phyloP scores from a whole-genome alignment of 2,888 invertebrate genomes.

The Coleophora flavipennella region DNA sequence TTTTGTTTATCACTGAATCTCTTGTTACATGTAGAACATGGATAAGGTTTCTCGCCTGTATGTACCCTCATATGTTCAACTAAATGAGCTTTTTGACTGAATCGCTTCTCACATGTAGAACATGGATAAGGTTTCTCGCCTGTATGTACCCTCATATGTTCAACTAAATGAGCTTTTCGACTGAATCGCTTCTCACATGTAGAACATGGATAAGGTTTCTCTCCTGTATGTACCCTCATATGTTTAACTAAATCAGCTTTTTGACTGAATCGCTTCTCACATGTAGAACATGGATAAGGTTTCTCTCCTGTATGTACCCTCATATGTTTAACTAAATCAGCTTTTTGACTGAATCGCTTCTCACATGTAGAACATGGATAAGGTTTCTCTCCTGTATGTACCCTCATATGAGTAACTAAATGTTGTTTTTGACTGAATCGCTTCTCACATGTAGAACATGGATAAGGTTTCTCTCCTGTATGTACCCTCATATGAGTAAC shows the following conservation, averaged over 20 bases:
- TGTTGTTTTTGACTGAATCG: background rate
- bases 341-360: background rate
- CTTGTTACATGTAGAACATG: too few relatives aligned
- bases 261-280: background rate
- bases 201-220: too few relatives aligned
- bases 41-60: too few relatives aligned
- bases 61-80: too few relatives aligned
- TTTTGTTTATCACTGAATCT: too few relatives aligned
- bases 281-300: background rate
- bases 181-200: too few relatives aligned
- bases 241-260: background rate
- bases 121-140: too few relatives aligned
- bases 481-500: constrained; percentile 2
- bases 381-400: background rate
- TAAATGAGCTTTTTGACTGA: too few relatives aligned
- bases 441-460: background rate
- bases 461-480: background rate
- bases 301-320: background rate
- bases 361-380: background rate
- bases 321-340: background rate
- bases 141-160: too few relatives aligned
- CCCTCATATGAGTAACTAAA: background rate
- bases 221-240: background rate
- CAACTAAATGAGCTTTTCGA: too few relatives aligned
- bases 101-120: too few relatives aligned